Evolutionary conservation across 2,888 invertebrate genomes (phyloP).

Genomic region (Melinopterus prodromus): DNA sequence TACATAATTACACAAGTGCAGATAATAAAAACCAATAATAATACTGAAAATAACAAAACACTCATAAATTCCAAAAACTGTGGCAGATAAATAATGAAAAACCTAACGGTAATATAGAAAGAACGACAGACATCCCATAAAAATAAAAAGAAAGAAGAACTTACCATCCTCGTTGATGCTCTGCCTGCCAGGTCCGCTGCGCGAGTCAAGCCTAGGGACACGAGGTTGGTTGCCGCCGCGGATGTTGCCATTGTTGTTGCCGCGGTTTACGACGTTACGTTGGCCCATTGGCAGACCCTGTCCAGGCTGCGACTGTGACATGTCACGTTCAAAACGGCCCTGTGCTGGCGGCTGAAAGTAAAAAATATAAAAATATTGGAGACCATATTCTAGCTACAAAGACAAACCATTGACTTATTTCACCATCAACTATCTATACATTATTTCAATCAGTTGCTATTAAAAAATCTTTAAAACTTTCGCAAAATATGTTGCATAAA

Average conservation of each 20-base stretch:
- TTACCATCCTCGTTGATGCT: slow-evolving; percentile 53
- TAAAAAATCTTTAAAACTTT: no score
- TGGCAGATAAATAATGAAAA: no score
- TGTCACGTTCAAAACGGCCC: slow-evolving; percentile 57
- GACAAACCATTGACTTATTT: no score
- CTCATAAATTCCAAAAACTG: no score
- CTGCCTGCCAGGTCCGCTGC: slow-evolving; percentile 49
- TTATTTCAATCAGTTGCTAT: no score
- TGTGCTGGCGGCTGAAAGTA: slow-evolving; percentile 56
- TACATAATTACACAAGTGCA: no score
- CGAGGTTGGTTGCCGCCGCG: slow-evolving; percentile 44
- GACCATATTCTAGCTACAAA: no score
- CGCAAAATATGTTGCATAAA: no score
- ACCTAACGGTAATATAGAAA: background rate
- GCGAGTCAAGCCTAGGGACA: slow-evolving; percentile 53
- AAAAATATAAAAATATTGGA: slow-evolving; percentile 10
- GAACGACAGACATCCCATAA: background rate
- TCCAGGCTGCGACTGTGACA: slow-evolving; percentile 44
- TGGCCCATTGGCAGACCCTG: slow-evolving; percentile 40
- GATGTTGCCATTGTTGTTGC: slow-evolving; percentile 36
- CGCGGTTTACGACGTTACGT: slow-evolving; percentile 42
- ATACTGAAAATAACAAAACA: background rate
- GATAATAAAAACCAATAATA: background rate
- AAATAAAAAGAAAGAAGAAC: slow-evolving; percentile 25
- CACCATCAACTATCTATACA: slow-evolving; percentile 11